Evolutionary conservation across 2,888 invertebrate genomes (phyloP).

Genomic region (Cremastinae sp.): DNA sequence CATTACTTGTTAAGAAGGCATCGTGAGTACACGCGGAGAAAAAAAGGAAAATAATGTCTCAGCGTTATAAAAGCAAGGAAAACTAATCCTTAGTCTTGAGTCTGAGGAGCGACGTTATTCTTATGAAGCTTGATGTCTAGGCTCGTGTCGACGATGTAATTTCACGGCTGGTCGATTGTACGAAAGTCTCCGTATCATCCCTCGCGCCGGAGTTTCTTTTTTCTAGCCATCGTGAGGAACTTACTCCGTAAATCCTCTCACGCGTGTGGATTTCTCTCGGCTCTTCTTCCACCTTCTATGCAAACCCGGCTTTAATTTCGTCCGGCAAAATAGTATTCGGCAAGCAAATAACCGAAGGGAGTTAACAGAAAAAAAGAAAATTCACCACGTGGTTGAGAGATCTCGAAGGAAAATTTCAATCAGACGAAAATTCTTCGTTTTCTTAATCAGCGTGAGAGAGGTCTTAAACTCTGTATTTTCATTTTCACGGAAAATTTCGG

Average conservation of each 20-base stretch:
- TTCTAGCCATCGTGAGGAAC: constrained; percentile 16
- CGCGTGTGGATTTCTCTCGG: constrained; percentile 22
- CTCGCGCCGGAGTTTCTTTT: constrained; percentile 36
- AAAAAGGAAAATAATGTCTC: constrained; percentile 20
- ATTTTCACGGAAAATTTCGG: background rate
- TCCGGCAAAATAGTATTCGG: constrained; percentile 14
- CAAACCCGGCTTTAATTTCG: constrained; percentile 32
- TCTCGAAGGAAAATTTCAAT: background rate
- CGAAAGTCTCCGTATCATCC: constrained; percentile 51
- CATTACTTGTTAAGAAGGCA: constrained; percentile 2
- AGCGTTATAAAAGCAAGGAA: constrained; percentile 35
- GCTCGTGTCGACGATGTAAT: constrained; percentile 47
- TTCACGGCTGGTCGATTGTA: constrained; percentile 61
- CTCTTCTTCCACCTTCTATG: constrained; percentile 28
- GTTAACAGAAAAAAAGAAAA: constrained; percentile 4
- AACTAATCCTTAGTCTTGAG: constrained; percentile 52
- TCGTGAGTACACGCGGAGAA: constrained; percentile 6
- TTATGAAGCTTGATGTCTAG: constrained; percentile 43
- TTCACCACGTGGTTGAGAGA: background rate
- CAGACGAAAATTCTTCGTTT: background rate
- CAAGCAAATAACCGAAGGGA: constrained; percentile 43
- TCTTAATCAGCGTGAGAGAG: no score
- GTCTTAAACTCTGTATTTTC: background rate
- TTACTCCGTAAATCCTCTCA: constrained; percentile 17
- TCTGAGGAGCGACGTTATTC: constrained; percentile 50